Percentiles rank a stretch among this genome's conserved stretches.
Evolutionary conservation across 2,797 vertebrate species (phyloP).

Genomic region (Schizopygopsis malacanthus): DNA sequence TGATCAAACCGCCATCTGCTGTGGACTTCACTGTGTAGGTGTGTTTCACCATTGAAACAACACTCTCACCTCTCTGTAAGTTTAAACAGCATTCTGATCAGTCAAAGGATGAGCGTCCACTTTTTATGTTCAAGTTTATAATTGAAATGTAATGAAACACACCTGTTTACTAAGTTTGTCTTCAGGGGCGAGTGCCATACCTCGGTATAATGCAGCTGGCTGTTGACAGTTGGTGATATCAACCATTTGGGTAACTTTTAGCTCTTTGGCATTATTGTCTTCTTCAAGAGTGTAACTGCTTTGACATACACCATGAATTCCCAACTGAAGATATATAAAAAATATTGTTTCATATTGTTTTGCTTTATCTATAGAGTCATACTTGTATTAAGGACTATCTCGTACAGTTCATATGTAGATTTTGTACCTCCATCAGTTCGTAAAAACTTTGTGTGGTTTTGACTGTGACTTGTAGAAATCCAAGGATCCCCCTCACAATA

Average conservation of each 20-base stretch:
- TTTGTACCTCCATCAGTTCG: slow-evolving; percentile 77
- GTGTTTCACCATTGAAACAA: slow-evolving; percentile 76
- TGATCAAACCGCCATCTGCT: slow-evolving; percentile 75
- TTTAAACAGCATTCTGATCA: not conserved
- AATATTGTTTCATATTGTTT: not conserved
- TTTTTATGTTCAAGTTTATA: not conserved
- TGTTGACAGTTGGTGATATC: slow-evolving; percentile 81
- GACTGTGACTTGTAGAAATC: slow-evolving; percentile 79
- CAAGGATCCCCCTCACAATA: slow-evolving; percentile 80
- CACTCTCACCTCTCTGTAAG: slow-evolving; percentile 77
- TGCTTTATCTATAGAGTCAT: not conserved
- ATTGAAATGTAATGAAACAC: slow-evolving; percentile 12
- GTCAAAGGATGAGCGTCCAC: not conserved
- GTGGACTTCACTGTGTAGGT: slow-evolving; percentile 80
- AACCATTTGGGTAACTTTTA: slow-evolving; percentile 76
- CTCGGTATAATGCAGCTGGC: slow-evolving; percentile 74
- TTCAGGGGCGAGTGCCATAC: slow-evolving; percentile 75
- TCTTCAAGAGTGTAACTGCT: slow-evolving; percentile 79
- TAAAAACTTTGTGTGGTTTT: slow-evolving; percentile 84
- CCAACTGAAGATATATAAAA: slow-evolving; percentile 67
- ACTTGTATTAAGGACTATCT: not conserved
- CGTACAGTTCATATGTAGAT: not conserved
- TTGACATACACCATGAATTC: slow-evolving; percentile 84
- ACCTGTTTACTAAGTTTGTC: slow-evolving; percentile 79
- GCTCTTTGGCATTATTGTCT: slow-evolving; percentile 65